Percentiles rank a stretch among this genome's conserved stretches.
These are phyloP conservation scores for Drosophila lacertosa DNA, from an alignment of 1,140 invertebrate species.

Conservation along the genomic window DNA sequence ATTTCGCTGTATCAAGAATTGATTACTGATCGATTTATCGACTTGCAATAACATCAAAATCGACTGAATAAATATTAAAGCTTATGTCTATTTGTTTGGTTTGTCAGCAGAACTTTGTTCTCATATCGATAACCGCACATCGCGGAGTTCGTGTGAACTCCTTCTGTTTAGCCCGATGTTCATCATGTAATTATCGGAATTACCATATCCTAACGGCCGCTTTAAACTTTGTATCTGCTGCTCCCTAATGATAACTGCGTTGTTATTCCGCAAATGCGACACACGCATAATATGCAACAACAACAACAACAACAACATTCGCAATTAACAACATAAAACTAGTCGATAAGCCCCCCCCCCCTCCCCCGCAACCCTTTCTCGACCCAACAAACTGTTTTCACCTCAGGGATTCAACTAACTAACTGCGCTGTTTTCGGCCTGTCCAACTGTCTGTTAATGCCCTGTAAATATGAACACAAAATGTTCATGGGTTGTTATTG, in stretches of 20 bases:
- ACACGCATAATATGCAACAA: slow-evolving; percentile 11
- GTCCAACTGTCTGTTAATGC: not conserved
- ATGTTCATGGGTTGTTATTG: not conserved
- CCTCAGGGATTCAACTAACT: slow-evolving; percentile 18
- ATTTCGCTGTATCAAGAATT: too few relatives aligned
- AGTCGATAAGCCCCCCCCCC: slow-evolving; percentile 5
- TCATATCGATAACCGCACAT: not conserved
- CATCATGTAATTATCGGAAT: slow-evolving; percentile 17
- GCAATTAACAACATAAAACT: slow-evolving; percentile 26
- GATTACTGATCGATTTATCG: too few relatives aligned
- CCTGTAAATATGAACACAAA: slow-evolving; percentile 1
- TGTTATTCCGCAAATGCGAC: slow-evolving; percentile 14
- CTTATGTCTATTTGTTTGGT: not conserved
- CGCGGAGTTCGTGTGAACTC: too few relatives aligned
- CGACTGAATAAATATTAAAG: not conserved
- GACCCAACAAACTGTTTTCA: too few relatives aligned
- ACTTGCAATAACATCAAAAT: not conserved
- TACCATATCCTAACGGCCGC: slow-evolving; percentile 2
- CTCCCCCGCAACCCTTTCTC: too few relatives aligned
- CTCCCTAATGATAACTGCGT: slow-evolving; percentile 8
- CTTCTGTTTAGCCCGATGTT: not conserved
- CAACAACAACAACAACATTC: slow-evolving; percentile 15
- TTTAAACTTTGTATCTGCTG: slow-evolving; percentile 12
- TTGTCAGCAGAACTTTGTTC: too few relatives aligned
- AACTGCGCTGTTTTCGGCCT: not conserved